Base-by-base conservation (phyloP, 2,113 vertebrate species). In the Hemichromis elongatus region DNA sequence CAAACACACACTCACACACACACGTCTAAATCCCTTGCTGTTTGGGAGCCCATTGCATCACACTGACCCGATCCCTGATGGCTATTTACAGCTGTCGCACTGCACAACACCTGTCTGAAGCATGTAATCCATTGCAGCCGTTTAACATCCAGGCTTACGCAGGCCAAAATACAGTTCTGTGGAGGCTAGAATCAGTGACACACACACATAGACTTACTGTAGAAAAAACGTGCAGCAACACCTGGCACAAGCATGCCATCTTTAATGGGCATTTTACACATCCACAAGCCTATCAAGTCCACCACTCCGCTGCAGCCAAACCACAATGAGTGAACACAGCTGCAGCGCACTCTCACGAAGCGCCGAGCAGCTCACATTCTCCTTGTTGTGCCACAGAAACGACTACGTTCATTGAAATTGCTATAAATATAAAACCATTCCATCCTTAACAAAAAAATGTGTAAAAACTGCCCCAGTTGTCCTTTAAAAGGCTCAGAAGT, bases 31-130 rank as follows among this genome's bases (percentile, higher is more conserved):
- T 89, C 86, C 81, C 79, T 1, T 28, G 47, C 81, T 55, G 75
- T 59, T 37, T 35, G 80, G 53, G 70, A 91, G 78, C 70, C 84
- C 84, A 90, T 91, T 87, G 90, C 86, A 75, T 78, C 70, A 84
- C 82, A 89, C 79, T 18, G 81, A 53, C 45, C 81, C 86, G 50
- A 82, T 86, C 91, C 87, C 79, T 89, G 89, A 94, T 93, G 90
- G 92, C 84, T 91, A 88, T 93, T 94, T 94, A 94, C 92, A 93
- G 92, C 93, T 93, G 91, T 73, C 79, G 5, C 90, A 26, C 85
- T 52, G 84, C 86, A 59, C 59, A 89, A 77, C 94, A 95, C 93
- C 93, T 93, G 93, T 84, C 87, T 61, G 83, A 78, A 82, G 90
- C 89, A 77, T 92, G 92, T 94, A 92, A 95, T 94, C 73, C 57